These are phyloP conservation scores for Piezodorus guildinii DNA, from an alignment of 1,140 invertebrate genomes.

Conservation along the genomic window DNA sequence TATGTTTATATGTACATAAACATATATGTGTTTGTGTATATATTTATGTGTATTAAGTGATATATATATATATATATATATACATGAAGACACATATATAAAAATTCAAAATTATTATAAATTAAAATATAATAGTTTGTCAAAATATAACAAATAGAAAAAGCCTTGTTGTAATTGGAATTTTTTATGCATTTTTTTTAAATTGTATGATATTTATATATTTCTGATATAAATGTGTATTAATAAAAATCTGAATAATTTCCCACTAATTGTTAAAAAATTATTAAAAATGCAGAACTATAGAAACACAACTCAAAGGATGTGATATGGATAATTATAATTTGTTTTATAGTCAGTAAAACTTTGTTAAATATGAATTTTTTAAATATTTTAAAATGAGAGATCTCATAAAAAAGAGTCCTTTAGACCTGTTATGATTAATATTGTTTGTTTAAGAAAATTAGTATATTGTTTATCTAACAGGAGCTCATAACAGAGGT, in stretches of 20 bases:
- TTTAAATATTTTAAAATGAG: constrained; percentile 17
- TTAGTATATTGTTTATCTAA: constrained; percentile 7
- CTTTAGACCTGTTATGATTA: constrained; percentile 8
- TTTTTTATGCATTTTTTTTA: background rate
- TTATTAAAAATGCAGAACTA: background rate
- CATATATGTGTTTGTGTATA: too few species aligned
- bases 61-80: too few species aligned
- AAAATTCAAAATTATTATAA: too few species aligned
- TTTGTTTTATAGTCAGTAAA: constrained; percentile 8
- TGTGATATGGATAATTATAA: constrained; percentile 12
- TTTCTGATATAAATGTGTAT: constrained; percentile 15
- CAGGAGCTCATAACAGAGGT: background rate
- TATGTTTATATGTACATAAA: too few species aligned
- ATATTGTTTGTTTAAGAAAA: constrained; percentile 10
- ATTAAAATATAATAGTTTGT: too few species aligned
- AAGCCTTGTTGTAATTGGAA: constrained; percentile 1
- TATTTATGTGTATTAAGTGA: too few species aligned
- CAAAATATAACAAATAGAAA: too few species aligned
- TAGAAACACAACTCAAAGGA: constrained; percentile 2
- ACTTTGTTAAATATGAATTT: constrained; percentile 12
- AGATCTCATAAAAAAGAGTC: constrained; percentile 13
- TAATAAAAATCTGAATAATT: background rate
- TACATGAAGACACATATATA: too few species aligned
- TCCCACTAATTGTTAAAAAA: background rate
- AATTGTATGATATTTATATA: constrained; percentile 15